Base-by-base conservation (phyloP, 2,888 invertebrate species). In the Notodonta ziczac region DNA sequence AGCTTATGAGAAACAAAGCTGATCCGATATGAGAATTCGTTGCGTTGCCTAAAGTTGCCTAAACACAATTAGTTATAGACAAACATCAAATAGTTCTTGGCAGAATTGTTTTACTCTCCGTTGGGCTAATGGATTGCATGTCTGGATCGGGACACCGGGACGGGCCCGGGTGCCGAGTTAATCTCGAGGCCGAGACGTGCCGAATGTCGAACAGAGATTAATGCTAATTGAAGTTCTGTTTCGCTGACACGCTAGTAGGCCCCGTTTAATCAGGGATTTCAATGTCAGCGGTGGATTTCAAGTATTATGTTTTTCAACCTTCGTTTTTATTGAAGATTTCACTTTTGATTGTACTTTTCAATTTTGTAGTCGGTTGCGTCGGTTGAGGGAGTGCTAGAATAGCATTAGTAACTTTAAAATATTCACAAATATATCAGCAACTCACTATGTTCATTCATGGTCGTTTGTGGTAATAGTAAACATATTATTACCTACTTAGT, bases 41-140 rank as follows among this genome's bases (percentile, higher is more conserved):
- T 46, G 10, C 40, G 9, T 46, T n/a, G 44, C 6, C 10, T 53
- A 32, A n/a, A 32, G 24, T 46, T 32, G 9, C 55, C 40, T 16
- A 16, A 59, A 55, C 50, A 50, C 55, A 55, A 59, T 54, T 48
- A 46, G 35, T n/a, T 48, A 39, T 51, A 35, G 44, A 42, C 35
- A 54, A 52, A 58, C 58, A 35, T 16, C 35, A 35, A 16, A 44
- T 24, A 9, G n/a, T 14, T 53, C 14, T 35, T 46, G 52, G n/a
- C n/a, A 44, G 12, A 46, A 52, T 62, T 56, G 52, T 52, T 56
- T 61, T 56, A n/a, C 51, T 44, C 58, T 42, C 44, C 35, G 56
- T 56, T 53, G 58, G 16, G 13, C 51, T 58, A 61, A 61, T 56
- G 55, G 51, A 51, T 39, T 58, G 32, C 35, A 16, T 55, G 50